A percentile compares a stretch with the other conserved stretches of the same genome.
These are phyloP conservation scores for Neoseiulus cucumeris DNA, from an alignment of 1,140 invertebrate species.

Conservation along the genomic window DNA sequence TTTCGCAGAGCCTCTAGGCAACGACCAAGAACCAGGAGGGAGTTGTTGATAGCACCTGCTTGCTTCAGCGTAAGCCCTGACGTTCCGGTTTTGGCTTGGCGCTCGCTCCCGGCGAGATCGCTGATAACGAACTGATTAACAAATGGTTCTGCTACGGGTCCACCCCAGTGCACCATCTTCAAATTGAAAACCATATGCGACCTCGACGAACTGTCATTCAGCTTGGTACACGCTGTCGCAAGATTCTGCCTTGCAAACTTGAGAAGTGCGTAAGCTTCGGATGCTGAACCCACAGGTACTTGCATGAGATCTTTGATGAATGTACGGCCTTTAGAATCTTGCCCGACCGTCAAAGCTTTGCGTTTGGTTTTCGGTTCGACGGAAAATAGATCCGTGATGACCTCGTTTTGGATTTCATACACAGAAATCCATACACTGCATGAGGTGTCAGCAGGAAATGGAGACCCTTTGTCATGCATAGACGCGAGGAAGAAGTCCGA, in stretches of 20 bases:
- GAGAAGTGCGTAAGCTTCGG: constrained; percentile 29
- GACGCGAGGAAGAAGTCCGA: background rate
- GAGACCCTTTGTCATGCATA: background rate
- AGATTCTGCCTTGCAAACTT: constrained; percentile 28
- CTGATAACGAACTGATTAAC: constrained; percentile 26
- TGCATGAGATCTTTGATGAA: constrained; percentile 25
- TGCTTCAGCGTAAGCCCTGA: constrained; percentile 58
- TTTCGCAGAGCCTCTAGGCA: constrained; percentile 49
- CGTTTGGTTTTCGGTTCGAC: constrained; percentile 21
- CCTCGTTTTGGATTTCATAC: constrained; percentile 32
- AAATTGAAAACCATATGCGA: constrained; percentile 30
- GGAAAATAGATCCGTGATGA: constrained; percentile 29
- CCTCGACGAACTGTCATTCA: constrained; percentile 29
- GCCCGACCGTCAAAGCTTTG: constrained; percentile 12
- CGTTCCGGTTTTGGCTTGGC: constrained; percentile 58
- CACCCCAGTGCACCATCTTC: constrained; percentile 22
- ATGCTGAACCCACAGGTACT: constrained; percentile 26
- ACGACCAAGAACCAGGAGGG: constrained; percentile 57
- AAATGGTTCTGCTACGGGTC: background rate
- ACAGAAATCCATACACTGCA: constrained; percentile 27
- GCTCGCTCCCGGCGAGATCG: constrained; percentile 75
- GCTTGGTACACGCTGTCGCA: constrained; percentile 27
- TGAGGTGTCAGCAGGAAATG: background rate
- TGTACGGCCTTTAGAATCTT: constrained; percentile 7
- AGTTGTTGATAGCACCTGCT: constrained; percentile 73